A percentile compares a stretch with the other conserved stretches of the same genome.
These are phyloP conservation scores for Staurois parvus DNA, from an alignment of 2,797 vertebrate species.

Conservation along the genomic window DNA sequence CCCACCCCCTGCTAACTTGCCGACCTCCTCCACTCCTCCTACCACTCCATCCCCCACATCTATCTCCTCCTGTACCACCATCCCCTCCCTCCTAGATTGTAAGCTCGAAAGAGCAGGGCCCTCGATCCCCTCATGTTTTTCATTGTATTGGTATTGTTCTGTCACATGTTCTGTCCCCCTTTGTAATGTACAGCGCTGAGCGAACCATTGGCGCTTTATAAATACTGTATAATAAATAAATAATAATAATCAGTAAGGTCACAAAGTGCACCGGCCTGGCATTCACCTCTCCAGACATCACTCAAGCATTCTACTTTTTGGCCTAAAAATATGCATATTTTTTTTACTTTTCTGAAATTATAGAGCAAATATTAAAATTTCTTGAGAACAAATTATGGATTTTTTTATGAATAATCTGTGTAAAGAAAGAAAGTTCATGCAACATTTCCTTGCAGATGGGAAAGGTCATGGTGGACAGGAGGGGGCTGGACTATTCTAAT, in stretches of 20 bases:
- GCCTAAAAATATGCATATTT: not conserved
- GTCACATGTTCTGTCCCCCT: too few relatives aligned
- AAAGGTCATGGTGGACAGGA: conserved; percentile 32
- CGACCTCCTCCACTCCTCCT: too few relatives aligned
- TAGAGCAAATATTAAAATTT: not conserved
- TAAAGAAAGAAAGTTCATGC: not conserved
- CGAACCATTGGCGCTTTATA: too few relatives aligned
- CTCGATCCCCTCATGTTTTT: too few relatives aligned
- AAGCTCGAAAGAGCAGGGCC: too few relatives aligned
- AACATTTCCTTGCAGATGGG: conserved; percentile 21
- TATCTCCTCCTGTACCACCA: too few relatives aligned
- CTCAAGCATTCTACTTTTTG: not conserved
- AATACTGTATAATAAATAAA: too few relatives aligned
- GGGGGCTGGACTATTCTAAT: conserved; percentile 2
- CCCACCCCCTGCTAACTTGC: too few relatives aligned
- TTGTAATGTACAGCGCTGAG: too few relatives aligned
- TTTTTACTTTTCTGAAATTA: not conserved
- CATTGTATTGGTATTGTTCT: not conserved
- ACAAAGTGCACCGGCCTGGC: conserved; percentile 3
- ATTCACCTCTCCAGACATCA: not conserved
- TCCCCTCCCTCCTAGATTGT: too few relatives aligned
- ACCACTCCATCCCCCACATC: too few relatives aligned
- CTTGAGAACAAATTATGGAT: not conserved
- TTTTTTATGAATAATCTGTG: not conserved
- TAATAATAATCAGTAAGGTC: conserved; percentile 29